A percentile compares a stretch with the other conserved stretches of the same genome.
Conservation (phyloP, 2,888 invertebrate species). For the Isoperla grammatica region DNA sequence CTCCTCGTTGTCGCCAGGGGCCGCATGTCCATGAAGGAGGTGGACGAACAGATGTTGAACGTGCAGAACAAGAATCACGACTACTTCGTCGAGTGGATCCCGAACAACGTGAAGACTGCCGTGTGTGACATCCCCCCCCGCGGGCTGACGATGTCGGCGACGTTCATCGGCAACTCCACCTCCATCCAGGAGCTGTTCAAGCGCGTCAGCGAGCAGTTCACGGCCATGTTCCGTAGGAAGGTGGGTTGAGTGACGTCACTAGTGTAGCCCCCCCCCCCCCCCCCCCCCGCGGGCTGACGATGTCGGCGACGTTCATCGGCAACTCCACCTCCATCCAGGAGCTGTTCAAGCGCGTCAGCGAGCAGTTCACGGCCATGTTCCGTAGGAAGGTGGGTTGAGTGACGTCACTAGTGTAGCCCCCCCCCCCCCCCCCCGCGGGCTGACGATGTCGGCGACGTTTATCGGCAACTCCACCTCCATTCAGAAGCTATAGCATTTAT, state of each 20-base stretch:
- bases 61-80: slow-evolving; percentile 42
- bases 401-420: too few species aligned
- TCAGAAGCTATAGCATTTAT: slow-evolving; percentile 50
- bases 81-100: slow-evolving; percentile 42
- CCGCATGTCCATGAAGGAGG: slow-evolving; percentile 39
- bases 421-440: too few species aligned
- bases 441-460: too few species aligned
- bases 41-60: slow-evolving; percentile 53
- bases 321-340: slow-evolving; percentile 51
- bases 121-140: slow-evolving; percentile 57
- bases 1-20: too few species aligned
- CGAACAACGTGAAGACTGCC: slow-evolving; percentile 49
- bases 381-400: slow-evolving; percentile 39
- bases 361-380: slow-evolving; percentile 53
- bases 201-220: slow-evolving; percentile 50
- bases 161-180: slow-evolving; percentile 53
- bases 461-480: slow-evolving; percentile 50
- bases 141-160: slow-evolving; percentile 53
- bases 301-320: too few species aligned
- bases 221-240: slow-evolving; percentile 50
- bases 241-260: not conserved
- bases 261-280: slow-evolving; percentile 64
- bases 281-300: too few species aligned
- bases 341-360: slow-evolving; percentile 49
- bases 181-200: slow-evolving; percentile 52